These are phyloP conservation scores for Drosophila dives DNA, from an alignment of 2,888 invertebrate species.

Conservation along the genomic window DNA sequence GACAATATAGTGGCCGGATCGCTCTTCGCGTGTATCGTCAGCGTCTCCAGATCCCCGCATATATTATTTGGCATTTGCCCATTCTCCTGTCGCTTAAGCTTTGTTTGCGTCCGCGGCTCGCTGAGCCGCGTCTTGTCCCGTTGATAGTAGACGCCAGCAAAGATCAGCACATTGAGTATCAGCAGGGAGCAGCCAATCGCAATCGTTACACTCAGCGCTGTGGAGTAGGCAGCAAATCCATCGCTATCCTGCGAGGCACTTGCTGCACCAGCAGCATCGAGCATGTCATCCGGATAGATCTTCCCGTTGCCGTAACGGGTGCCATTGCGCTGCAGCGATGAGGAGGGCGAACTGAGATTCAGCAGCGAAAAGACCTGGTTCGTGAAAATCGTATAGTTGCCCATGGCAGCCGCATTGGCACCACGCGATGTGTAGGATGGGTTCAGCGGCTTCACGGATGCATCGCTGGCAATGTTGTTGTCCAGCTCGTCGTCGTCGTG, in stretches of 20 bases:
- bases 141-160: slow-evolving; percentile 97
- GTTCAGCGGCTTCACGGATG: slow-evolving; percentile 86
- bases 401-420: slow-evolving; percentile 79
- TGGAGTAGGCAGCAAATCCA: slow-evolving; percentile 95
- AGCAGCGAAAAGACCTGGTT: slow-evolving; percentile 85
- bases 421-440: slow-evolving; percentile 82
- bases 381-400: slow-evolving; percentile 84
- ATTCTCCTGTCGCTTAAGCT: slow-evolving; percentile 92
- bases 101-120: slow-evolving; percentile 86
- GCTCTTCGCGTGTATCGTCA: slow-evolving; percentile 87
- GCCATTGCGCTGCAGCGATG: slow-evolving; percentile 82
- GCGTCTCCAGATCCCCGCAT: slow-evolving; percentile 91
- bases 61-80: slow-evolving; percentile 95
- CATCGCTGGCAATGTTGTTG: slow-evolving; percentile 86
- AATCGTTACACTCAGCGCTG: slow-evolving; percentile 95
- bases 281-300: slow-evolving; percentile 82
- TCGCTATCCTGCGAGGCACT: slow-evolving; percentile 91
- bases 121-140: slow-evolving; percentile 92
- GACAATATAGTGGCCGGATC: slow-evolving; percentile 90
- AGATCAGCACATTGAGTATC: slow-evolving; percentile 96
- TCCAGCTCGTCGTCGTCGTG: slow-evolving; percentile 87
- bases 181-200: slow-evolving; percentile 97
- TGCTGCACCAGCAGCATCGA: slow-evolving; percentile 83
- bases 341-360: slow-evolving; percentile 84
- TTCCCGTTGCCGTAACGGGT: slow-evolving; percentile 79